Evolutionary conservation across 2,888 invertebrate species (phyloP).

Genomic region (Chloromyia formosa): DNA sequence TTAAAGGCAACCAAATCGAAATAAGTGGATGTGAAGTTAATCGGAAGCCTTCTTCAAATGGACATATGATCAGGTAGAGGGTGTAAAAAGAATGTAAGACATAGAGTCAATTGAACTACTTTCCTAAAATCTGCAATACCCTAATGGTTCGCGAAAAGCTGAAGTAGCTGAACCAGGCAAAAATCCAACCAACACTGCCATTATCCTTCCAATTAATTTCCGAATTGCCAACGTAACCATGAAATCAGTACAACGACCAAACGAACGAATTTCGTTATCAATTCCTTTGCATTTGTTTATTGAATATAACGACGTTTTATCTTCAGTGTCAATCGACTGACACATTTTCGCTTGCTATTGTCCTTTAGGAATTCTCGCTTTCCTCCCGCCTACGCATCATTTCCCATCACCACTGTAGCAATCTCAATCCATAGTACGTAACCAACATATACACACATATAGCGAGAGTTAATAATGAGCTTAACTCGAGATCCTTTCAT

Average conservation of each 20-base stretch:
- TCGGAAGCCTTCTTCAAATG: too few species aligned
- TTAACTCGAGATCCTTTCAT: slow-evolving; percentile 2
- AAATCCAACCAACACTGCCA: too few species aligned
- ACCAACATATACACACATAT: neutral
- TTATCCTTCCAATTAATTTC: slow-evolving; percentile 32
- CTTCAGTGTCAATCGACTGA: slow-evolving; percentile 28
- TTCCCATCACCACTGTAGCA: neutral
- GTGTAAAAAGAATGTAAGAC: too few species aligned
- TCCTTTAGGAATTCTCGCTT: neutral
- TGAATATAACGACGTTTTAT: slow-evolving; percentile 26
- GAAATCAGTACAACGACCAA: neutral
- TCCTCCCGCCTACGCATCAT: neutral
- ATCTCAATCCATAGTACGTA: too few species aligned
- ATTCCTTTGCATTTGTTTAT: slow-evolving; percentile 5
- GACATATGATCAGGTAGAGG: too few species aligned
- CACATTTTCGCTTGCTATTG: slow-evolving; percentile 22
- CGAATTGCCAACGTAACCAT: slow-evolving; percentile 26
- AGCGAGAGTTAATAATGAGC: slow-evolving; percentile 28
- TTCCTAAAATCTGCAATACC: too few species aligned
- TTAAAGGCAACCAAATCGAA: too few species aligned
- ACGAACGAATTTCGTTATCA: slow-evolving; percentile 15
- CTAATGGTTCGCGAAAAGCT: too few species aligned
- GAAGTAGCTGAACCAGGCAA: too few species aligned
- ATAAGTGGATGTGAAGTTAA: too few species aligned
- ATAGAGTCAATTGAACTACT: too few species aligned